These are phyloP conservation scores for Eupithecia tripunctaria DNA, from an alignment of 2,888 invertebrate genomes.

Conservation along the genomic window DNA sequence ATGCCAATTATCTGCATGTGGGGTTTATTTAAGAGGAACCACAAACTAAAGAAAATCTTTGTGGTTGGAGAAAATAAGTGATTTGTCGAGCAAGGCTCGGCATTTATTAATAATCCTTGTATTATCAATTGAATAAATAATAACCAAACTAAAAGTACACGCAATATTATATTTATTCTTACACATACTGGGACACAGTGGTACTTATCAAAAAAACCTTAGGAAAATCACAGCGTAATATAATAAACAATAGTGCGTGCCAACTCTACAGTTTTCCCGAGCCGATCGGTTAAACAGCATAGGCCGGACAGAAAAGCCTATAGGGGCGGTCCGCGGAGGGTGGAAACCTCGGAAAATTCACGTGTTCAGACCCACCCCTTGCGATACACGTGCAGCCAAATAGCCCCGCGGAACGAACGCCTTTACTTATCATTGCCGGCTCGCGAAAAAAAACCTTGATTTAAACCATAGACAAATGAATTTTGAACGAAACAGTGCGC, in stretches of 20 bases:
- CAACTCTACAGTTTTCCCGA: constrained; percentile 67
- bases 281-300: constrained; percentile 83
- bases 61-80: background rate
- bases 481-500: constrained; percentile 31
- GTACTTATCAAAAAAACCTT: background rate
- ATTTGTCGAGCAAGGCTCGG: background rate
- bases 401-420: constrained; percentile 78
- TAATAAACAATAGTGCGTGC: constrained; percentile 16
- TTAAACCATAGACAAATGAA: constrained; percentile 45
- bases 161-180: background rate
- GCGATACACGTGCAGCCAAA: constrained; percentile 80
- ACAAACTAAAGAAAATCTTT: background rate
- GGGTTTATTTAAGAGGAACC: background rate
- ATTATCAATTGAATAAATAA: background rate
- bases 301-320: constrained; percentile 85
- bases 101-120: background rate
- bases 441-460: constrained; percentile 67
- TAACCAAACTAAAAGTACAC: background rate
- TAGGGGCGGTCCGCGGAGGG: constrained; percentile 84
- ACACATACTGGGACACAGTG: background rate
- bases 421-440: constrained; percentile 78
- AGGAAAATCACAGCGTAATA: background rate
- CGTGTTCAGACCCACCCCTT: constrained; percentile 80
- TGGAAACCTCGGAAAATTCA: constrained; percentile 85
- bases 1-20: background rate